Conservation (phyloP, 2,113 vertebrate species). For the Oreochromis spilurus region DNA sequence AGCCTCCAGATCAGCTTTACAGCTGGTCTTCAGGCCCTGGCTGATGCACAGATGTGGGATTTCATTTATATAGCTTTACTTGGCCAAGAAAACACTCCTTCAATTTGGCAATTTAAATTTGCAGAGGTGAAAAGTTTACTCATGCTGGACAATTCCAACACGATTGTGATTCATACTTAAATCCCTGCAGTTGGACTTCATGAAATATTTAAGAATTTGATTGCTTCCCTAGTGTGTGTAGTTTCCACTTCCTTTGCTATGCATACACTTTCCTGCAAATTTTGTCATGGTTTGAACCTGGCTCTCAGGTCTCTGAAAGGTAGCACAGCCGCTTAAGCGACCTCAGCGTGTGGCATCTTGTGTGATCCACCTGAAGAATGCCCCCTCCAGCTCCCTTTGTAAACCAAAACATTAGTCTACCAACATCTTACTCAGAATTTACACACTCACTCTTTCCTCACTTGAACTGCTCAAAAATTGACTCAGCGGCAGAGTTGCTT, state of each 20-base stretch:
- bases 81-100: not conserved
- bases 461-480: not conserved
- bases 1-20: slow-evolving; percentile 11
- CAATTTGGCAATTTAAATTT: slow-evolving; percentile 4
- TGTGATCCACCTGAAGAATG: not conserved
- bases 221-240: not conserved
- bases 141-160: not conserved
- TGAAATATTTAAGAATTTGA: not conserved
- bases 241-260: not conserved
- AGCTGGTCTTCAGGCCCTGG: slow-evolving; percentile 27
- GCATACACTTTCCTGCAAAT: not conserved
- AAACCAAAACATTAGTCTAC: not conserved
- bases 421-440: not conserved
- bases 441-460: not conserved
- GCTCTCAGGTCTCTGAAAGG: not conserved
- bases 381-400: not conserved
- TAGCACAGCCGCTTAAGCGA: not conserved
- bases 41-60: slow-evolving; percentile 13
- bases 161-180: not conserved
- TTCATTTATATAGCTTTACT: not conserved
- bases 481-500: not conserved
- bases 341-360: not conserved
- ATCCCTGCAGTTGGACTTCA: not conserved
- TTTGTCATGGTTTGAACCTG: not conserved
- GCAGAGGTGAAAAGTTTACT: slow-evolving; percentile 13